phyloP scores from a whole-genome alignment of 2,888 invertebrate genomes.

The Lithophane semibrunnea region DNA sequence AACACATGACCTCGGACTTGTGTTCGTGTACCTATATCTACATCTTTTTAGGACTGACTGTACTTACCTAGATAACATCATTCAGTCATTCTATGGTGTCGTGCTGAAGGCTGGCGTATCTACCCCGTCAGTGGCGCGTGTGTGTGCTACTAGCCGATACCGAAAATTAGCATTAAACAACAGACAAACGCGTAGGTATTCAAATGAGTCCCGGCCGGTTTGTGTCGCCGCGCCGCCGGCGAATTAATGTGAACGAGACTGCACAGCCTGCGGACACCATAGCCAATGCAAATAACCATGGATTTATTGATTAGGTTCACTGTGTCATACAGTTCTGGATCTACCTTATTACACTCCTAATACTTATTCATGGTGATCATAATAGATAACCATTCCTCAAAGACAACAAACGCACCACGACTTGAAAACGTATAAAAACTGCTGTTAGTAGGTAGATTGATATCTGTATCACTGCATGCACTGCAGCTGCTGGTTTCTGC shows the following conservation, averaged over 20 bases:
- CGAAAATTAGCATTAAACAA: conserved; percentile 72
- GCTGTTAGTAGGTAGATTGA: not conserved
- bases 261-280: conserved; percentile 26
- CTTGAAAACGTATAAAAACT: not conserved
- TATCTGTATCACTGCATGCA: not conserved
- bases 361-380: not conserved
- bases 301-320: conserved; percentile 18
- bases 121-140: conserved; percentile 7
- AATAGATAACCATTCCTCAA: not conserved
- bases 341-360: not conserved
- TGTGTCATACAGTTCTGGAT: not conserved
- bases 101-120: not conserved
- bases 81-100: conserved; percentile 4
- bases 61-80: not conserved
- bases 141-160: conserved; percentile 41
- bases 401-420: not conserved
- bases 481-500: too few relatives aligned
- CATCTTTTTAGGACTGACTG: too few relatives aligned
- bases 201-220: conserved; percentile 66
- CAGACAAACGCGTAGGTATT: conserved; percentile 65
- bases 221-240: conserved; percentile 53
- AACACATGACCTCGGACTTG: too few relatives aligned
- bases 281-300: conserved; percentile 4
- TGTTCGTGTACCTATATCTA: too few relatives aligned
- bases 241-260: conserved; percentile 53